A percentile compares a stretch with the other conserved stretches of the same genome.
Conservation (phyloP, 2,797 vertebrate species). For the Psittacula echo region DNA sequence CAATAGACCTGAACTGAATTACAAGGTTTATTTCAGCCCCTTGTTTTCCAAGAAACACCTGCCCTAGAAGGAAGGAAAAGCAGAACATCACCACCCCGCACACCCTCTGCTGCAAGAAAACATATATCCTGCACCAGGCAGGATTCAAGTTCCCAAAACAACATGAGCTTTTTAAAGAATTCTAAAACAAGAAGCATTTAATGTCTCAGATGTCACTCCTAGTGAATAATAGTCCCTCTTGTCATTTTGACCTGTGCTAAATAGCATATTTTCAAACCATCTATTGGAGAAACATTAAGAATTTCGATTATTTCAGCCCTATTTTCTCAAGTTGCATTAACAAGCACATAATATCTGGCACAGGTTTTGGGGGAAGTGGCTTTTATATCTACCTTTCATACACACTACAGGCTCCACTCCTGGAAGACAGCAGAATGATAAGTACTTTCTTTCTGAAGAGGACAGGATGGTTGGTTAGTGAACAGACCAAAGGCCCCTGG, state of each 20-base stretch:
- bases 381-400: not conserved
- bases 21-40: not conserved
- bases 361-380: not conserved
- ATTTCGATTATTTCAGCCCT: slow-evolving; percentile 24
- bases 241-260: slow-evolving; percentile 26
- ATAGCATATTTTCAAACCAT: not conserved
- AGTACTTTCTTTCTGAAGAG: not conserved
- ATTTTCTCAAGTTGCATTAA: slow-evolving; percentile 31
- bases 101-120: not conserved
- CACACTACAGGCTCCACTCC: not conserved
- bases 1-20: not conserved
- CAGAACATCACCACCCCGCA: not conserved
- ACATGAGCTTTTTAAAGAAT: not conserved
- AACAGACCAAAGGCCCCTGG: not conserved
- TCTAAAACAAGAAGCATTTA: not conserved
- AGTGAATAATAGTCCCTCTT: not conserved
- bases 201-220: not conserved
- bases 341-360: not conserved
- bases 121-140: not conserved
- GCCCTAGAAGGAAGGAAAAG: not conserved
- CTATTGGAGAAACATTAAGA: slow-evolving; percentile 20
- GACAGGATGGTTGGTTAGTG: not conserved
- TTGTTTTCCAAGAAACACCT: not conserved
- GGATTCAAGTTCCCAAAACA: not conserved
- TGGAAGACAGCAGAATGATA: not conserved